Evolutionary conservation across 2,797 vertebrate genomes (phyloP).

Genomic region (Thunnus albacares): DNA sequence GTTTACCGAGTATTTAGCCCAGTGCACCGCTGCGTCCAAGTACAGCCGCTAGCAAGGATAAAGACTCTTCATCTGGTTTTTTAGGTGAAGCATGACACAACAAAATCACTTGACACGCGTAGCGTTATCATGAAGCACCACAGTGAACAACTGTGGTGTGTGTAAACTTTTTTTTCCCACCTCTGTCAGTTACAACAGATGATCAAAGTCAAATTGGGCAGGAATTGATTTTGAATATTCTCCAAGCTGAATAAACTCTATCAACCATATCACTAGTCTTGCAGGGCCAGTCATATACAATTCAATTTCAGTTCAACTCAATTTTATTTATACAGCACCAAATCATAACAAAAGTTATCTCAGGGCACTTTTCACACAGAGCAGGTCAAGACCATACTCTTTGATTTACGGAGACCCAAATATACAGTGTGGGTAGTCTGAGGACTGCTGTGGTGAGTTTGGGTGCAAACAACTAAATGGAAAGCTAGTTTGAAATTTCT

Average conservation of each 20-base stretch:
- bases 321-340: no score
- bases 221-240: not conserved
- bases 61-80: no score
- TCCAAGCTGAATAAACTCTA: not conserved
- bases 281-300: not conserved
- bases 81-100: no score
- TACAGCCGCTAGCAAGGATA: no score
- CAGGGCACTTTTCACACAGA: no score
- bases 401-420: no score
- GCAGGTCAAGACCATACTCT: no score
- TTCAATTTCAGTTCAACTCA: no score
- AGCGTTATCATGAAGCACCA: not conserved
- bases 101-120: not conserved
- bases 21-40: no score
- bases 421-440: not conserved
- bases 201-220: not conserved
- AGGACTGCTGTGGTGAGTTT: slow-evolving; percentile 2
- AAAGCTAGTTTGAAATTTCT: not conserved
- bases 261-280: not conserved
- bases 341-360: no score
- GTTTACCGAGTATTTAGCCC: no score
- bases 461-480: not conserved
- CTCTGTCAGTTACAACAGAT: not conserved
- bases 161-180: no score
- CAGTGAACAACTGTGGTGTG: not conserved